These are phyloP conservation scores for Metacarcinus magister DNA, from an alignment of 2,888 invertebrate genomes.

Conservation along the genomic window DNA sequence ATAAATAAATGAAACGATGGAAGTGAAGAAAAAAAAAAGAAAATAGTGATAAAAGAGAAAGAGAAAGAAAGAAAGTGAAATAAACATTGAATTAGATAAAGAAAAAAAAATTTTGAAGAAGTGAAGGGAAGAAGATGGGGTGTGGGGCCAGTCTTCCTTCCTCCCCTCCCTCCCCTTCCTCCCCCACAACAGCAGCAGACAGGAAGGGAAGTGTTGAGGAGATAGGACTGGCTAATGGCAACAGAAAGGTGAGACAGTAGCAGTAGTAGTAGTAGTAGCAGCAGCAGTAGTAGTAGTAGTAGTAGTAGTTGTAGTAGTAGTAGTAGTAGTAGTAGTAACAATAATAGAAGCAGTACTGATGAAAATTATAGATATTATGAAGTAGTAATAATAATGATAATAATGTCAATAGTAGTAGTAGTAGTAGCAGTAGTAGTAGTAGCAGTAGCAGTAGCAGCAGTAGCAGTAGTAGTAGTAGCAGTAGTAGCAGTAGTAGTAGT, in stretches of 20 bases:
- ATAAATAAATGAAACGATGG: neutral
- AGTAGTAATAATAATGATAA: too few relatives aligned
- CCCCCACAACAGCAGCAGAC: neutral
- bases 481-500: neutral
- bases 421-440: neutral
- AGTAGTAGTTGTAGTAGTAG: neutral
- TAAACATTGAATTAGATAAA: neutral
- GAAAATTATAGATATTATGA: too few relatives aligned
- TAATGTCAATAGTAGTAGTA: neutral
- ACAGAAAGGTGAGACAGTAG: neutral
- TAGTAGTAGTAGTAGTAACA: neutral
- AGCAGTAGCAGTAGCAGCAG: neutral
- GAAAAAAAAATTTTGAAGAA: neutral
- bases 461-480: neutral
- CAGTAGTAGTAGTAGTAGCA: neutral
- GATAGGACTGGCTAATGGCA: neutral
- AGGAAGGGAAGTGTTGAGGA: neutral
- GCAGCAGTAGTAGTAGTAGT: neutral
- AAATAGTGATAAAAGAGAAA: neutral
- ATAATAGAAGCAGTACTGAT: neutral
- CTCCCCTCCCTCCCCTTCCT: neutral
- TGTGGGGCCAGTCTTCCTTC: constrained; percentile 40
- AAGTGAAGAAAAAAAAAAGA: neutral
- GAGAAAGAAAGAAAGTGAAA: neutral
- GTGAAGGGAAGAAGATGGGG: constrained; percentile 34